phyloP scores from a whole-genome alignment of 2,888 invertebrate species.

The Linnaemya tessellans region DNA sequence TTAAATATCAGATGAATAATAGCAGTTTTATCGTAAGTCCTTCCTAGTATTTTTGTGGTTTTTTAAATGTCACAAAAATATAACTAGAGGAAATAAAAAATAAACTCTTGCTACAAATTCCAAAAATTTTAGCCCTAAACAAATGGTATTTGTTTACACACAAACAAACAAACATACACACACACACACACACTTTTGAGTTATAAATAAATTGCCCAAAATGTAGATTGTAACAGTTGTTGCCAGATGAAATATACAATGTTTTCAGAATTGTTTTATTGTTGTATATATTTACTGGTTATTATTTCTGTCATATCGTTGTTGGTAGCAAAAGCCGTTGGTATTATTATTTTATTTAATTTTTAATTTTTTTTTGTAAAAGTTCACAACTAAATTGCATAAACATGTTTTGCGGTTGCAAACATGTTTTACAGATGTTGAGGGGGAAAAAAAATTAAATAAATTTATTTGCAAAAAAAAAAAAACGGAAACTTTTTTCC shows the following conservation, averaged over 20 bases:
- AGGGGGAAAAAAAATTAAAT: constrained; percentile 24
- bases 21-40: neutral
- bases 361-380: constrained; percentile 20
- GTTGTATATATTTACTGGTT: constrained; percentile 44
- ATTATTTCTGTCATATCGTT: constrained; percentile 33
- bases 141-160: constrained; percentile 39
- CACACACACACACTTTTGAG: no score
- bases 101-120: neutral
- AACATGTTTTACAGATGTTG: constrained; percentile 62
- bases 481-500: neutral
- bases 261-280: constrained; percentile 57
- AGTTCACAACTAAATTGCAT: constrained; percentile 61
- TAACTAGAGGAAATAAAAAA: neutral
- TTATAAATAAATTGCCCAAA: constrained; percentile 55
- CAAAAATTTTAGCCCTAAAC: constrained; percentile 37
- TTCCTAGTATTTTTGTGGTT: constrained; percentile 33
- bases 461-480: constrained; percentile 8
- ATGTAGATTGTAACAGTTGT: constrained; percentile 60
- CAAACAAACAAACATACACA: no score
- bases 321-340: constrained; percentile 31
- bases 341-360: no score
- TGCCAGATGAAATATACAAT: constrained; percentile 42
- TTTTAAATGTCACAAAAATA: constrained; percentile 36
- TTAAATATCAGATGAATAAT: constrained; percentile 1
- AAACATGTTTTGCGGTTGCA: constrained; percentile 70